phyloP scores from a whole-genome alignment of 2,888 invertebrate genomes.

The Dryocosmus kuriphilus region DNA sequence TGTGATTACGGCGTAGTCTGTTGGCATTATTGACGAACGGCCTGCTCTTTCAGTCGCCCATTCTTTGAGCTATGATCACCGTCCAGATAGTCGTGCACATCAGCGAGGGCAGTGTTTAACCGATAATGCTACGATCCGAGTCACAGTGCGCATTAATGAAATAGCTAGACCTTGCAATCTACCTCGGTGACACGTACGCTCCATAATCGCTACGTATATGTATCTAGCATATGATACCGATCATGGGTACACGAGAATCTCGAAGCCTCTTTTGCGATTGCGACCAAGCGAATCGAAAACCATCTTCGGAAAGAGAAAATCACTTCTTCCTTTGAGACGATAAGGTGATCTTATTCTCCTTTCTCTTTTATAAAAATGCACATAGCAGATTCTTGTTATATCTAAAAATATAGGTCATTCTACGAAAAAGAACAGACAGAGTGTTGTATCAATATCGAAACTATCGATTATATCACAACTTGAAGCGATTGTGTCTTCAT shows the following conservation, averaged over 20 bases:
- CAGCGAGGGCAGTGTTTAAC: constrained; percentile 61
- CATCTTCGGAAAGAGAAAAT: constrained; percentile 13
- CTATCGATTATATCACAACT: too few species aligned
- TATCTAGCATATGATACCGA: background rate
- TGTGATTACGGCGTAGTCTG: constrained; percentile 58
- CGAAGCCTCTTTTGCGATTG: background rate
- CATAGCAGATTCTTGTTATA: too few species aligned
- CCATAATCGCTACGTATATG: constrained; percentile 1
- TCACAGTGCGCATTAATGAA: constrained; percentile 50
- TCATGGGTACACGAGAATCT: background rate
- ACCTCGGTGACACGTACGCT: constrained; percentile 53
- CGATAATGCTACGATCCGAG: constrained; percentile 57
- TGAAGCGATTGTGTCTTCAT: too few species aligned
- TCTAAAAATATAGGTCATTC: too few species aligned
- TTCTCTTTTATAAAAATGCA: background rate
- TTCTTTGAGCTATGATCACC: constrained; percentile 45
- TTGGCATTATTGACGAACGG: constrained; percentile 46
- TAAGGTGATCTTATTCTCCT: background rate
- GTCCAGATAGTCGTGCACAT: constrained; percentile 49
- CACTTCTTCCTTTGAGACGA: constrained; percentile 9
- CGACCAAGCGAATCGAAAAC: background rate
- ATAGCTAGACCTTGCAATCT: constrained; percentile 45
- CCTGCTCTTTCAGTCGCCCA: constrained; percentile 48
- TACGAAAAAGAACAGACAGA: too few species aligned
- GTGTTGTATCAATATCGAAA: too few species aligned